Evolutionary conservation across 1,140 invertebrate genomes (phyloP).

Genomic region (Octopus bimaculoides): DNA sequence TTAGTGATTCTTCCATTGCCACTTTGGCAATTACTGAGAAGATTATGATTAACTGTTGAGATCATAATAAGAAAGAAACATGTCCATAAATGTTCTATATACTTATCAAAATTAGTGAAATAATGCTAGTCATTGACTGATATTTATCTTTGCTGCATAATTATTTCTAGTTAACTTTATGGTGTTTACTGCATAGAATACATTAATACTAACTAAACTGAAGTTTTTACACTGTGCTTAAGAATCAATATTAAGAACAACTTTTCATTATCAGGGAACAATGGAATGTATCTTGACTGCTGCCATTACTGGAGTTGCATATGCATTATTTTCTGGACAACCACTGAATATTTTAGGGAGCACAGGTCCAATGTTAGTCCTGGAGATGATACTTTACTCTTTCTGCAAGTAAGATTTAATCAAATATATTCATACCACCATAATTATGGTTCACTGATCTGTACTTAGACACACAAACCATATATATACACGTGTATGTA

Average conservation of each 20-base stretch:
- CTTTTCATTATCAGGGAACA: conserved; percentile 67
- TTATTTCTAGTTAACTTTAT: too few relatives aligned
- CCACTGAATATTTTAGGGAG: conserved; percentile 87
- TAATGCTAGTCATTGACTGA: too few relatives aligned
- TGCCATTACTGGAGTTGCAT: conserved; percentile 91
- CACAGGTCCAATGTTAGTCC: conserved; percentile 53
- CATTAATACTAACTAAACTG: too few relatives aligned
- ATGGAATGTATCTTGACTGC: conserved; percentile 97
- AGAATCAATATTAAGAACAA: background rate
- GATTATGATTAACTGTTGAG: too few relatives aligned
- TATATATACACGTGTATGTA: background rate
- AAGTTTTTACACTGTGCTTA: background rate
- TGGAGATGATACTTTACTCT: conserved; percentile 67
- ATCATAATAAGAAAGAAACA: too few relatives aligned
- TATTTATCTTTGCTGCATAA: too few relatives aligned
- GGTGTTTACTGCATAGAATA: too few relatives aligned
- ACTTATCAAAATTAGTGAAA: too few relatives aligned
- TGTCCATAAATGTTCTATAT: too few relatives aligned
- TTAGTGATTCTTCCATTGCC: too few relatives aligned
- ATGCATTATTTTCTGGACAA: conserved; percentile 59
- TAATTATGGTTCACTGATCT: background rate
- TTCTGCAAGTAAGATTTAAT: conserved; percentile 75
- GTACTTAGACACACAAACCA: background rate
- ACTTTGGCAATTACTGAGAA: too few relatives aligned
- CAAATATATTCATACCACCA: background rate